Evolutionary conservation across 2,113 vertebrate genomes (phyloP), one percentile per base, ranked within the genome.

Genomic region (Callipepla californica): DNA sequence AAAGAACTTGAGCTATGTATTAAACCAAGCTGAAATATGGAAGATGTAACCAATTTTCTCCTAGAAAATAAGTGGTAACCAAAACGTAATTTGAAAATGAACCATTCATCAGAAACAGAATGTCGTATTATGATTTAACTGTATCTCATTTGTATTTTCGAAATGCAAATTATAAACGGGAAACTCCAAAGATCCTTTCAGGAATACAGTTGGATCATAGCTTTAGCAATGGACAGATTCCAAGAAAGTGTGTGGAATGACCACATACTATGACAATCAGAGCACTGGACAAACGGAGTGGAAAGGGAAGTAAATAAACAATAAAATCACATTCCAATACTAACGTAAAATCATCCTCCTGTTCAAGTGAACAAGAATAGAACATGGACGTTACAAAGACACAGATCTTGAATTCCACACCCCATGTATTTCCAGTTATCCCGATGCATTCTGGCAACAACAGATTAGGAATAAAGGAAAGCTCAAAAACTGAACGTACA

Each of bases 181-280:
- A 62, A 85, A 82, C 30, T 44, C 70, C 81, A 76, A 51, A 85
- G 72, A 77, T 89, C 47, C 68, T 51, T 80, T 44, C 55, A 50
- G 5, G 50, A 87, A 47, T 34, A 78, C 84, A 74, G 75, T 0
- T 70, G 75, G 50, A 87, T 63, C 25, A 26, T 1, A 59, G 70
- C 74, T 85, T 40, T 74, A 87, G 92, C 70, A 66, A 42, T 23
- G 50, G 87, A 85, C 28, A 85, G 72, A 45, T 89, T 91, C 89
- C 85, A 91, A 70, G 80, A 76, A 73, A 92, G 85, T 13, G 38
- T 51, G 47, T 28, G 55, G 6, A 12, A 50, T 20, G 67, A 85
- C 36, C 84, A 89, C 55, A 69, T 5, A 67, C 67, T 48, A 30
- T 0, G 0, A 47, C 30, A 61, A 17, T 18, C 42, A 55, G 69